Percentiles rank a stretch among this genome's conserved stretches.
These are phyloP conservation scores for Bubo blakistoni DNA, from an alignment of 2,113 vertebrate genomes.

Conservation along the genomic window DNA sequence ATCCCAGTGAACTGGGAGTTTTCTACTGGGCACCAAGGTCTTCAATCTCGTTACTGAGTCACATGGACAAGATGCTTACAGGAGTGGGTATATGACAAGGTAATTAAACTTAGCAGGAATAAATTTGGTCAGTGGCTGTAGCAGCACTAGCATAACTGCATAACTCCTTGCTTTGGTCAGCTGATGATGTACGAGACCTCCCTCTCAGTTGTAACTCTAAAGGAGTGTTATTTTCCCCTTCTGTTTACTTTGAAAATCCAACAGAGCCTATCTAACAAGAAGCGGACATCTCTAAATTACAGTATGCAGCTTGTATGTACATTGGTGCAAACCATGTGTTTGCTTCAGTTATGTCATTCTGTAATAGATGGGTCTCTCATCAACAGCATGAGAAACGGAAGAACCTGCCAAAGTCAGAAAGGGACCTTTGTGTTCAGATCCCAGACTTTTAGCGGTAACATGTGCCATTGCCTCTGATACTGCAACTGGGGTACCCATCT, in stretches of 20 bases:
- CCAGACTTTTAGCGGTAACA: background rate
- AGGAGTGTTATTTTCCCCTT: background rate
- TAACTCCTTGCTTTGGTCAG: background rate
- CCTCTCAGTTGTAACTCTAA: background rate
- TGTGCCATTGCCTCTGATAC: background rate
- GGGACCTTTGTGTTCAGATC: background rate
- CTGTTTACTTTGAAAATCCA: slow-evolving; percentile 46
- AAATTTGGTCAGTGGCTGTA: background rate
- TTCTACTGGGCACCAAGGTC: background rate
- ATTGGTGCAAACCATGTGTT: background rate
- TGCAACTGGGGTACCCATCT: slow-evolving; percentile 18
- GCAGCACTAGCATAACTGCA: background rate
- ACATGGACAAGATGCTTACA: background rate
- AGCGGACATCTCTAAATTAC: background rate
- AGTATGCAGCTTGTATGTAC: background rate
- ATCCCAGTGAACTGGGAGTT: background rate
- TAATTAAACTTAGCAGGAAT: background rate
- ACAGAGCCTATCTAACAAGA: background rate
- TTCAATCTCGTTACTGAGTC: background rate
- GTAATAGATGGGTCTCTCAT: background rate
- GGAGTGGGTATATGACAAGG: background rate
- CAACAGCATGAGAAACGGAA: background rate
- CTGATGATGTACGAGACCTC: background rate
- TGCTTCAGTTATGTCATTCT: background rate
- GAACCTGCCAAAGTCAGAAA: background rate